Base-by-base conservation (phyloP, 2,113 vertebrate genomes). In the Corythornis vintsioides region DNA sequence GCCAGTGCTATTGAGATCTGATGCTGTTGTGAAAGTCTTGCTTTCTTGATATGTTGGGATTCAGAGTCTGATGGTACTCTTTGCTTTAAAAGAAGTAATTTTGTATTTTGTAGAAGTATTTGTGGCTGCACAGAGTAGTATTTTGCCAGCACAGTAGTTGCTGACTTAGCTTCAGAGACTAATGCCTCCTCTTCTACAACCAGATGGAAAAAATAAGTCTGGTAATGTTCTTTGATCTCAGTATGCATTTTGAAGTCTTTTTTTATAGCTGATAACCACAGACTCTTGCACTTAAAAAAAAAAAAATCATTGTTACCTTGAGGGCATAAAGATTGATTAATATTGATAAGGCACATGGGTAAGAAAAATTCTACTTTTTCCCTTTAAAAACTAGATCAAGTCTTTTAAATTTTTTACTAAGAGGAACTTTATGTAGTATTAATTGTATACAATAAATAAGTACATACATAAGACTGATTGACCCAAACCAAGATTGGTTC, bases 231-330 rank as follows among this genome's bases (percentile, higher is more conserved):
- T 88, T 96, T 93, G 28, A 86, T 85, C 47, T 87, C 20, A 29
- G 31, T 70, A 48, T 89, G 72, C 90, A 55, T 90, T 94, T 94
- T 66, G 77, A 94, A 90, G 48, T 69, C 13, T 59, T 9, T 74
- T 74, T 89, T 93, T 83, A 52, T 33, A 89, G 69, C 70, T 73
- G 66, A 83, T 89, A 45, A 29, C 31, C 83, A 82, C 64, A 79
- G 31, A 66, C 5, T 21, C 50, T 74, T 48, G 47, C 28, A 77
- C 33, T 70, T 70, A 12, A 42, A 65, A 72, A 10, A n/a, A 75
- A 17, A 20, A 22, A 22, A 22, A 48, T 10, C 35, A 86, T 13
- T 91, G 42, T 88, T 84, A 50, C 16, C 29, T 88, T 67, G 69
- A 78, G n/a, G n/a, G 13, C 35, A 42, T 67, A 11, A 86, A 38